Conservation (phyloP, 2,797 vertebrate genomes). For the Sciaenops ocellatus region DNA sequence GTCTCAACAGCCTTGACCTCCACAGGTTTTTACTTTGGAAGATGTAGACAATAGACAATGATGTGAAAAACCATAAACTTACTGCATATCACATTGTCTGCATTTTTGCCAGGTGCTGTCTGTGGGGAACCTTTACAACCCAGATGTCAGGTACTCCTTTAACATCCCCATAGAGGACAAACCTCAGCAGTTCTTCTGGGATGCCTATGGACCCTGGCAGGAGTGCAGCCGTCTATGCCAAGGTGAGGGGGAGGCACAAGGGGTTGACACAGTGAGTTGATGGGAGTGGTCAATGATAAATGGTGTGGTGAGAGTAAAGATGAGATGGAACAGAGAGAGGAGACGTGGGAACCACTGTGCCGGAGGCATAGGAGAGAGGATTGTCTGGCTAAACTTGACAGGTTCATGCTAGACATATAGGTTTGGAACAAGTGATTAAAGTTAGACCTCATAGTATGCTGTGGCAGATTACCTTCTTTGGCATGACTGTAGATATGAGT, state of each 20-base stretch:
- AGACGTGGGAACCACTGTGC: conserved; percentile 42
- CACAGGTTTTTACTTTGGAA: background rate
- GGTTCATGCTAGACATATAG: conserved; percentile 46
- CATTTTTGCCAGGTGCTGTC: conserved; percentile 90
- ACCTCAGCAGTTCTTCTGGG: conserved; percentile 97
- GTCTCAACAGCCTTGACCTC: conserved; percentile 14
- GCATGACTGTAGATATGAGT: conserved; percentile 28
- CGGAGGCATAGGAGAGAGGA: conserved; percentile 17
- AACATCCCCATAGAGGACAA: conserved; percentile 97
- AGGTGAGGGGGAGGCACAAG: conserved; percentile 86
- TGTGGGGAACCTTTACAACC: conserved; percentile 96
- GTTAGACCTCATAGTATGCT: conserved; percentile 22
- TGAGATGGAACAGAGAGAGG: conserved; percentile 23
- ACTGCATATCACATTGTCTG: conserved; percentile 25
- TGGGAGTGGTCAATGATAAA: conserved; percentile 58
- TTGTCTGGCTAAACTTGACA: conserved; percentile 51
- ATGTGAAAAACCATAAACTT: background rate
- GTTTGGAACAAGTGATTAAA: conserved; percentile 47
- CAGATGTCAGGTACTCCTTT: conserved; percentile 96
- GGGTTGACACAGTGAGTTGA: conserved; percentile 49
- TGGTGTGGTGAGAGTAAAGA: conserved; percentile 39
- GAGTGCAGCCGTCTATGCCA: conserved; percentile 96
- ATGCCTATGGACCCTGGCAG: conserved; percentile 94
- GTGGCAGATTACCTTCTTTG: conserved; percentile 37
- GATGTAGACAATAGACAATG: background rate